Conservation (phyloP, 2,888 invertebrate genomes). For the Ecliptopera silaceata region DNA sequence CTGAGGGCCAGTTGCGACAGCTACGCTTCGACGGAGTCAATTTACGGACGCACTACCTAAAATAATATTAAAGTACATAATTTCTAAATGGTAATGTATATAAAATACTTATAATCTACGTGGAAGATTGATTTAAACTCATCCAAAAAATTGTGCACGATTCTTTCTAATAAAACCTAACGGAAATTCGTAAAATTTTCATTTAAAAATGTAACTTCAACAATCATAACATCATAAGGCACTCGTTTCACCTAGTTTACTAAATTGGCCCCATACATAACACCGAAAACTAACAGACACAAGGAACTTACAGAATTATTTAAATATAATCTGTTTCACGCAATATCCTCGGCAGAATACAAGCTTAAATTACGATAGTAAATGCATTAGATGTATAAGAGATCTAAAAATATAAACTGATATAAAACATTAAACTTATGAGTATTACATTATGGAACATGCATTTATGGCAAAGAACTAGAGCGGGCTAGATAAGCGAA, state of each 20-base stretch:
- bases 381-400: slow-evolving; percentile 81
- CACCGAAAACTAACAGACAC: slow-evolving; percentile 53
- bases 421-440: slow-evolving; percentile 78
- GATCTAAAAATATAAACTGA: slow-evolving; percentile 80
- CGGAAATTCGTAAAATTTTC: slow-evolving; percentile 36
- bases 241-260: slow-evolving; percentile 59
- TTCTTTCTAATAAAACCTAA: slow-evolving; percentile 32
- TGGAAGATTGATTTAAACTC: slow-evolving; percentile 74
- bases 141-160: slow-evolving; percentile 41
- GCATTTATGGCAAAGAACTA: slow-evolving; percentile 83
- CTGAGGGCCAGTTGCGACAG: slow-evolving; percentile 14
- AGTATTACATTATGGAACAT: slow-evolving; percentile 84
- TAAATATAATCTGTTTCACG: slow-evolving; percentile 49
- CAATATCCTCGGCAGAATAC: slow-evolving; percentile 55
- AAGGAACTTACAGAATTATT: slow-evolving; percentile 64
- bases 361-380: slow-evolving; percentile 72
- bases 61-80: slow-evolving; percentile 56
- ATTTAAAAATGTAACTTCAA: slow-evolving; percentile 43
- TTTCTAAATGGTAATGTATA: slow-evolving; percentile 80
- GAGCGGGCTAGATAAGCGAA: slow-evolving; percentile 79
- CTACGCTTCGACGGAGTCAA: slow-evolving; percentile 45
- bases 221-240: slow-evolving; percentile 68
- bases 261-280: slow-evolving; percentile 66
- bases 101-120: slow-evolving; percentile 72
- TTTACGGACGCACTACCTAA: slow-evolving; percentile 55